Percentiles rank a stretch among this genome's conserved stretches.
These are phyloP conservation scores for Pungitius pungitius DNA, from an alignment of 2,113 vertebrate species.

Conservation along the genomic window DNA sequence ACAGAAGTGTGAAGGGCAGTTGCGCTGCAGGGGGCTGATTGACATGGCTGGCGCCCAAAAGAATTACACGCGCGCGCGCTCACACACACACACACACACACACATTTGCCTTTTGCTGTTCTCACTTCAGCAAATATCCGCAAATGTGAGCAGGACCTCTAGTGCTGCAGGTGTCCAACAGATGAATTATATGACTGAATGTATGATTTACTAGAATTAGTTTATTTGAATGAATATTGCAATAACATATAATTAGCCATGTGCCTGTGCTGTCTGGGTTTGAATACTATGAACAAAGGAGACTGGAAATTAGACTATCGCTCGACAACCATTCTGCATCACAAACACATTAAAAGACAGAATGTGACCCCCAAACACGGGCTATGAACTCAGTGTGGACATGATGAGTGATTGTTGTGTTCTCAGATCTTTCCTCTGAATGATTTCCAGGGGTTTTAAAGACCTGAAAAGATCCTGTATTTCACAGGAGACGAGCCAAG, in stretches of 20 bases:
- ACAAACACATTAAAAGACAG: background rate
- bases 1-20: conserved; percentile 82
- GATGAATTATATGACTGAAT: conserved; percentile 11
- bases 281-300: conserved; percentile 17
- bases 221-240: conserved; percentile 26
- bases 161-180: conserved; percentile 5
- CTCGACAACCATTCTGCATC: background rate
- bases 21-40: conserved; percentile 80
- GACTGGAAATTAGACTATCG: background rate
- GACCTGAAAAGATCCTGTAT: background rate
- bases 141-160: conserved; percentile 40
- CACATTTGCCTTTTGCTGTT: conserved; percentile 36
- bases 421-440: background rate
- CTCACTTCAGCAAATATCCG: conserved; percentile 58
- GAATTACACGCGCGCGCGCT: conserved; percentile 58
- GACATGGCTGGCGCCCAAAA: conserved; percentile 79
- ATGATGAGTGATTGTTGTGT: background rate
- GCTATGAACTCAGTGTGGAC: background rate
- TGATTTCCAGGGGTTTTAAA: background rate
- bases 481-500: background rate
- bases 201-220: conserved; percentile 13
- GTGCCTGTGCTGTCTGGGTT: background rate
- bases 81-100: conserved; percentile 38
- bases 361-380: background rate
- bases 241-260: conserved; percentile 6